These are phyloP conservation scores for Drosophila grimshawi DNA, from an alignment of 1,140 invertebrate species.

Conservation along the genomic window DNA sequence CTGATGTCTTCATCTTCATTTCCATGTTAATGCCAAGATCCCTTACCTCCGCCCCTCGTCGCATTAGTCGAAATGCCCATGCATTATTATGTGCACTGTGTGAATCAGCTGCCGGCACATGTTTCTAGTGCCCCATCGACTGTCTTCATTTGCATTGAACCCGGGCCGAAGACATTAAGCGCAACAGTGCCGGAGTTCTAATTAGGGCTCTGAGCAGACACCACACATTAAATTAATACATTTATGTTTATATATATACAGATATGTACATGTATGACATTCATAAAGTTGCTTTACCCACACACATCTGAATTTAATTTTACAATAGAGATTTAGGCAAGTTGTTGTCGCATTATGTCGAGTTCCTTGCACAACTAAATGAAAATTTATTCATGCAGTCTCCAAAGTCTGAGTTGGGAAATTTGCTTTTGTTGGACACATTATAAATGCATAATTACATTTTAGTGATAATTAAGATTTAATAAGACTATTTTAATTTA, in stretches of 20 bases:
- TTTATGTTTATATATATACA: neutral
- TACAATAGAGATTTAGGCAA: constrained; percentile 32
- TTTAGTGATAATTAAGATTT: neutral
- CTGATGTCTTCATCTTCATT: constrained; percentile 73
- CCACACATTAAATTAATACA: constrained; percentile 31
- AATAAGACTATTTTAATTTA: neutral
- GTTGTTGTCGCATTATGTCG: constrained; percentile 21
- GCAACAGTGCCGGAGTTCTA: constrained; percentile 39
- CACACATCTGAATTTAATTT: constrained; percentile 37
- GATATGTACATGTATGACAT: neutral
- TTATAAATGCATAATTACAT: neutral
- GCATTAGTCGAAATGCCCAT: constrained; percentile 17
- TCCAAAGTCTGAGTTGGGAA: neutral
- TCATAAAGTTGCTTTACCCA: neutral
- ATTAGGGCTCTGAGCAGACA: constrained; percentile 33
- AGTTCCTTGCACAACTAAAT: constrained; percentile 36
- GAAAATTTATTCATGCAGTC: constrained; percentile 15
- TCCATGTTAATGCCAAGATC: constrained; percentile 64
- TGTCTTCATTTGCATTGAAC: constrained; percentile 38
- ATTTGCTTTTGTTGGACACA: neutral
- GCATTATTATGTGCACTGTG: constrained; percentile 38
- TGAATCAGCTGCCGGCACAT: constrained; percentile 65
- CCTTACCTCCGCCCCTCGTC: neutral
- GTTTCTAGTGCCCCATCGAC: constrained; percentile 49
- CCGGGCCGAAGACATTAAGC: constrained; percentile 56